Evolutionary conservation across 2,113 vertebrate species (phyloP).

Genomic region (Meles meles): DNA sequence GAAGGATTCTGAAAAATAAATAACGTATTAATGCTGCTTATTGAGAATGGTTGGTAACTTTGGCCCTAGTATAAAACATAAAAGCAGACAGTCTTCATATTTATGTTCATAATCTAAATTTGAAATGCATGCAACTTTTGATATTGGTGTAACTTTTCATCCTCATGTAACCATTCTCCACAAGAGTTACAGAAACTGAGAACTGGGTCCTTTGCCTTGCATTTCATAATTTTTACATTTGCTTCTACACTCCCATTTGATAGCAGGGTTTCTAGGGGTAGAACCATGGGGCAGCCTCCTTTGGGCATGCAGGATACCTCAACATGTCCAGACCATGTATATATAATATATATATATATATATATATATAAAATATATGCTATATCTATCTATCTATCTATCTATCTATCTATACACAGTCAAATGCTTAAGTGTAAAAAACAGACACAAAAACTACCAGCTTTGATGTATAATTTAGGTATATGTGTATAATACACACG

Average conservation of each 20-base stretch:
- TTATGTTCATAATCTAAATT: slow-evolving; percentile 72
- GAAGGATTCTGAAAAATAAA: slow-evolving; percentile 62
- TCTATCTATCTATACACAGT: too few species aligned
- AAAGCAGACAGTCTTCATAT: slow-evolving; percentile 68
- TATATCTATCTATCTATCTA: too few species aligned
- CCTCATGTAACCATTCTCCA: slow-evolving; percentile 19
- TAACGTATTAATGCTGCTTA: slow-evolving; percentile 65
- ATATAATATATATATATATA: background rate
- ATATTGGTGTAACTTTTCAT: slow-evolving; percentile 64
- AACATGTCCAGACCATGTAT: background rate
- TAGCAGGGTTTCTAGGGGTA: background rate
- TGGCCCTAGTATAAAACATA: slow-evolving; percentile 44
- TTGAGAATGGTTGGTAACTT: slow-evolving; percentile 48
- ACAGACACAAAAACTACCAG: slow-evolving; percentile 14
- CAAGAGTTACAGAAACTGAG: slow-evolving; percentile 30
- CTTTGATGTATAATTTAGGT: background rate
- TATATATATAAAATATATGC: background rate
- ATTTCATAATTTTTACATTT: slow-evolving; percentile 46
- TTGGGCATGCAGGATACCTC: background rate
- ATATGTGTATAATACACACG: background rate
- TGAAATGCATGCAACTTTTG: slow-evolving; percentile 55
- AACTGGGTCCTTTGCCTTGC: background rate
- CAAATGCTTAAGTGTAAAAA: background rate
- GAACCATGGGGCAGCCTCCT: background rate
- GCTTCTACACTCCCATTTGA: background rate